A percentile compares a stretch with the other conserved stretches of the same genome.
These are phyloP conservation scores for Periophthalmus magnuspinnatus DNA, from an alignment of 2,797 vertebrate genomes.

Conservation along the genomic window DNA sequence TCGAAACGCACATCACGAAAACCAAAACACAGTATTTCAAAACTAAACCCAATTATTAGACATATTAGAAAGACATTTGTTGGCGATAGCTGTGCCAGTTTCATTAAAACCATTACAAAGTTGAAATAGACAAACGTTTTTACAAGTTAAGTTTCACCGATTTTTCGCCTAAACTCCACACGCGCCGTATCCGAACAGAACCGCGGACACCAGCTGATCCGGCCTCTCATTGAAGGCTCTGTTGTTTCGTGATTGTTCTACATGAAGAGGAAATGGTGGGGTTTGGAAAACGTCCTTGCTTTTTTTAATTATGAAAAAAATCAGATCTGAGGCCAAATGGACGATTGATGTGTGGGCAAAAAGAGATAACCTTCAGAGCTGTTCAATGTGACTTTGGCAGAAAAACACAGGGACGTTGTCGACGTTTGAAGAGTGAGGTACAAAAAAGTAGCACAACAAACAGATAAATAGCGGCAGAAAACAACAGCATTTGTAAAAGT, in stretches of 20 bases:
- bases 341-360: conserved; percentile 11
- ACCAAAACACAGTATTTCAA: no score
- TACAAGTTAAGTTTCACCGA: not conserved
- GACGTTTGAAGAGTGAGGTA: not conserved
- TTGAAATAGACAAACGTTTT: not conserved
- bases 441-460: not conserved
- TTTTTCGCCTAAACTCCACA: conserved; percentile 16
- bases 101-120: not conserved
- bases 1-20: no score
- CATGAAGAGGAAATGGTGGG: conserved; percentile 5
- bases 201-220: conserved; percentile 9
- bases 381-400: conserved; percentile 25
- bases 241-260: conserved; percentile 6
- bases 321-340: conserved; percentile 14
- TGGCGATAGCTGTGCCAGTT: not conserved
- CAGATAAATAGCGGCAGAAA: not conserved
- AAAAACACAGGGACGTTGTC: not conserved
- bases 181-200: conserved; percentile 6
- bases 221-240: not conserved
- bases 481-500: not conserved
- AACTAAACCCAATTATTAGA: no score
- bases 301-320: conserved; percentile 18
- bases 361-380: not conserved
- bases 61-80: no score
- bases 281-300: conserved; percentile 13